phyloP scores from a whole-genome alignment of 1,140 invertebrate species.

The Chelonus insularis region DNA sequence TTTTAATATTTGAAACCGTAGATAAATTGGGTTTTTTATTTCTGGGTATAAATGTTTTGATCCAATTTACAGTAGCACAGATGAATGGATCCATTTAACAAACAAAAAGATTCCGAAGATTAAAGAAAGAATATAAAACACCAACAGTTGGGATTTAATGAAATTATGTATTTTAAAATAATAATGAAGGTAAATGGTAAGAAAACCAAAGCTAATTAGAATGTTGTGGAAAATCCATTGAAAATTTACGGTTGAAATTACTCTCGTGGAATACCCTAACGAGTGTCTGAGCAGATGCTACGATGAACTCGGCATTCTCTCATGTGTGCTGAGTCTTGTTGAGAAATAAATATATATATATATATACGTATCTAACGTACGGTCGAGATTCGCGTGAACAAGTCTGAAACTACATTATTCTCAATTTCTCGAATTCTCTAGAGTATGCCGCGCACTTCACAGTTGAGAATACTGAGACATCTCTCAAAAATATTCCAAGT shows the following conservation, averaged over 20 bases:
- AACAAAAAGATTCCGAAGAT: too few relatives aligned
- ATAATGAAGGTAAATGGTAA: background rate
- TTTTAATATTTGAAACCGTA: too few relatives aligned
- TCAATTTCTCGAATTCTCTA: conserved; percentile 25
- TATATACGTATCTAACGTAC: background rate
- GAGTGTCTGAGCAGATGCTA: background rate
- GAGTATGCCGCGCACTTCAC: background rate
- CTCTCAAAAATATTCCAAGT: conserved; percentile 13
- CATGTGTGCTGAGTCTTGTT: background rate
- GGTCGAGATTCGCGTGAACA: conserved; percentile 17
- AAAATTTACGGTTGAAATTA: background rate
- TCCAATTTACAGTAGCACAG: too few relatives aligned
- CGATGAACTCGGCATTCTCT: background rate
- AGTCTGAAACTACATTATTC: conserved; percentile 14
- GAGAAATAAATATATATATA: background rate
- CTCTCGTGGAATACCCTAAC: background rate
- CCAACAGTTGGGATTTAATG: too few relatives aligned
- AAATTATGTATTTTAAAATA: background rate
- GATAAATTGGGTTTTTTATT: too few relatives aligned
- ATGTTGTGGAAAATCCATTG: background rate
- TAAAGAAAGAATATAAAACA: too few relatives aligned
- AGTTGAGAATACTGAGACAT: conserved; percentile 5
- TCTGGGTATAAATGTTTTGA: too few relatives aligned
- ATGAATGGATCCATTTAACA: too few relatives aligned
- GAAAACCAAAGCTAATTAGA: background rate